These are phyloP conservation scores for Campoplex nolae DNA, from an alignment of 2,888 invertebrate genomes.

Conservation along the genomic window DNA sequence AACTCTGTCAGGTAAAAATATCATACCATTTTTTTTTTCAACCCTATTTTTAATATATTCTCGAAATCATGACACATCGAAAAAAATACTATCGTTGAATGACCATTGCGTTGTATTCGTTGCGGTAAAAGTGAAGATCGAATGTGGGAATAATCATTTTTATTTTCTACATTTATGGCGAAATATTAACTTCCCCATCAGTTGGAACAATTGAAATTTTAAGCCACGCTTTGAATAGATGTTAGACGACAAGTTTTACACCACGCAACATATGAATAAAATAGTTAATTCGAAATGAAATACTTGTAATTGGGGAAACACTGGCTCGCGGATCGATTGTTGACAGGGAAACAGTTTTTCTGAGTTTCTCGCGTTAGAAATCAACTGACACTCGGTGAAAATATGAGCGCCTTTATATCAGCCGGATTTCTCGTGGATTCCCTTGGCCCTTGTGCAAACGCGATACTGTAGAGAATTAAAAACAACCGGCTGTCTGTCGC, in stretches of 20 bases:
- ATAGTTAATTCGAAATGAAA: not conserved
- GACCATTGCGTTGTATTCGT: not conserved
- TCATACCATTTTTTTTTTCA: slow-evolving; percentile 14
- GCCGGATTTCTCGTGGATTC: too few relatives aligned
- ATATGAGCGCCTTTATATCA: too few relatives aligned
- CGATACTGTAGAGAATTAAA: too few relatives aligned
- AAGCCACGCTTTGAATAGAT: too few relatives aligned
- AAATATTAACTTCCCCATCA: not conserved
- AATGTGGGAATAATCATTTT: not conserved
- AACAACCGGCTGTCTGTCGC: too few relatives aligned
- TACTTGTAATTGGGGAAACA: not conserved
- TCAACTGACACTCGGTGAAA: not conserved
- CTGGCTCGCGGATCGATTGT: not conserved
- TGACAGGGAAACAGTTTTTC: not conserved
- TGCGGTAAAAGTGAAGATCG: not conserved
- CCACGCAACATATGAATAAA: not conserved
- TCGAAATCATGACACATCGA: too few relatives aligned
- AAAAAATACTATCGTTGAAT: too few relatives aligned
- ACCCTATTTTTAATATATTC: not conserved
- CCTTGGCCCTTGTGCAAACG: too few relatives aligned
- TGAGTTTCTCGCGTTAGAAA: not conserved
- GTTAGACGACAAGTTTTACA: not conserved
- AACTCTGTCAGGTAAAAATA: slow-evolving; percentile 89
- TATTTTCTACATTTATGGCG: not conserved
- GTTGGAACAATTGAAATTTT: not conserved